Base-by-base conservation (phyloP, 2,113 vertebrate species). In the Ciconia stormi region DNA sequence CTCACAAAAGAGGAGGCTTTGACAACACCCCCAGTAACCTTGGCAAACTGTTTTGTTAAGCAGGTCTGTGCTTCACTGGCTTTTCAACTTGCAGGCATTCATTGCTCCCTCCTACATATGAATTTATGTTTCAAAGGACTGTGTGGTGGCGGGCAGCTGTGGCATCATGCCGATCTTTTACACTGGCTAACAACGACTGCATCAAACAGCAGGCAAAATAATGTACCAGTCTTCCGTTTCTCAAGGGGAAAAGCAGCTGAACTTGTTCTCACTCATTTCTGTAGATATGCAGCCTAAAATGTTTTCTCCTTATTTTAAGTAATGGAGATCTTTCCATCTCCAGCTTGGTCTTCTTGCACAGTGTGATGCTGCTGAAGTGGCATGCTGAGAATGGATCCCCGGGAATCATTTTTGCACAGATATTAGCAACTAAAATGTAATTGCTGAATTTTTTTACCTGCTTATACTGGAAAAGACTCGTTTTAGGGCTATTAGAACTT, bases 41-140 rank as follows among this genome's bases (percentile, higher is more conserved):
- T 97, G 97, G 96, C 93, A 83, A 96, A 96, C 62, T 77, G 96
- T 95, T 97, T 97, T 97, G 95, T 97, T 95, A 88, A 93, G 95
- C 91, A 88, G 95, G 96, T 94, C 93, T 92, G 94, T 95, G 91
- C 91, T 80, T 91, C 50, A 5, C 78, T 96, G 94, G 71, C 94
- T 96, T 97, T 95, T 97, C 89, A 96, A 52, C 96, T 94, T 77
- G 10, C 85, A 83, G 92, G 93, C 94, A 86, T 96, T 97, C 93
- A 96, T n/a, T 70, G 78, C 93, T 97, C 6, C 89, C 95, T 97
- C 95, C 96, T 80, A 90, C 95, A 82, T 67, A 55, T 47, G 89
- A 91, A 62, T 94, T 82, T 88, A 62, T 84, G 94, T 66, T 86
- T 85, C 42, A 71, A 58, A 87, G 91, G 93, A 21, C 89, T 69